Percentiles rank a stretch among this genome's conserved stretches.
These are phyloP conservation scores for Rotaria socialis DNA, from an alignment of 2,888 invertebrate genomes.

Conservation along the genomic window DNA sequence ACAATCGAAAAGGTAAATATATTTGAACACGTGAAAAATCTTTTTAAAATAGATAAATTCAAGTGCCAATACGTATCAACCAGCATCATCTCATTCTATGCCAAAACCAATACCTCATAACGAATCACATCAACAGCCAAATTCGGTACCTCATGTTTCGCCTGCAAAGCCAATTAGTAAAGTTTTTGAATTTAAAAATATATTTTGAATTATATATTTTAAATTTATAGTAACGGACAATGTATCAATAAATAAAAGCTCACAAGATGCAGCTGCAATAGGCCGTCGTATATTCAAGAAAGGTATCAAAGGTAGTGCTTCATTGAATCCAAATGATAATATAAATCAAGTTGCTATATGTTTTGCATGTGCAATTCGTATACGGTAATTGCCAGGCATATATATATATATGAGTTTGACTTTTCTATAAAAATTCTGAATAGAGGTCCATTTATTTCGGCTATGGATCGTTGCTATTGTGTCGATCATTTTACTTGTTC, in stretches of 20 bases:
- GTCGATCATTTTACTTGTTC: conserved; percentile 96
- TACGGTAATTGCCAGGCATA: neutral
- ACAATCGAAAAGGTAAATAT: neutral
- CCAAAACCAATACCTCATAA: neutral
- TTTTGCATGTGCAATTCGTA: neutral
- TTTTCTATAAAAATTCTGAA: neutral
- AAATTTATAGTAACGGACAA: neutral
- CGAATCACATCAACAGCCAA: neutral
- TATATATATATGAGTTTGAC: neutral
- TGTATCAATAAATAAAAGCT: neutral
- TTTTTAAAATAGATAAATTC: neutral
- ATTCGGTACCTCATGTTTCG: neutral
- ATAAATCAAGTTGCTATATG: conserved; percentile 11
- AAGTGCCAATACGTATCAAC: neutral
- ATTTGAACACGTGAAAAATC: neutral
- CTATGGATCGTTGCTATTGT: conserved; percentile 95
- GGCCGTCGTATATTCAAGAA: conserved; percentile 15
- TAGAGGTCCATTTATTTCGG: conserved; percentile 96
- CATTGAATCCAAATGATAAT: conserved; percentile 31
- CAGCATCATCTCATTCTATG: neutral
- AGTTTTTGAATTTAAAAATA: neutral
- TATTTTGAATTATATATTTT: neutral
- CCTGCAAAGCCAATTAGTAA: neutral
- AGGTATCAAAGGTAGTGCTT: conserved; percentile 40
- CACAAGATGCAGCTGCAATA: neutral